Percentiles rank a stretch among this genome's conserved stretches.
phyloP scores from a whole-genome alignment of 2,888 invertebrate genomes.

The Allophyes oxyacanthae region DNA sequence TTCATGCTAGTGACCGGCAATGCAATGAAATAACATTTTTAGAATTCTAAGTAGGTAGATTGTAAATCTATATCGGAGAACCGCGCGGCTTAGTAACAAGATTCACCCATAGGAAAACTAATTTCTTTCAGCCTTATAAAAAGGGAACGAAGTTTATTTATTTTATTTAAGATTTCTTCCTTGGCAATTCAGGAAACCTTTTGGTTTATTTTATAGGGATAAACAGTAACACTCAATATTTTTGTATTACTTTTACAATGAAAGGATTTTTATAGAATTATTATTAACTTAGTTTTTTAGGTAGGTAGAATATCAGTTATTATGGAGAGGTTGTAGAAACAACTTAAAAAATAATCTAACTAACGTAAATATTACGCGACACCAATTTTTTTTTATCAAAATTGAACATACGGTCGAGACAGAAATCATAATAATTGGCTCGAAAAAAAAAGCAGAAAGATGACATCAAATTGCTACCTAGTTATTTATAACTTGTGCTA shows the following conservation, averaged over 20 bases:
- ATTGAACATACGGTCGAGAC: too few relatives aligned
- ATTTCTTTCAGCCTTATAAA: conserved; percentile 30
- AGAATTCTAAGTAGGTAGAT: conserved; percentile 23
- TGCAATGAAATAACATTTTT: conserved; percentile 31
- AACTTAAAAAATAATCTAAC: too few relatives aligned
- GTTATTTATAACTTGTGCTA: too few relatives aligned
- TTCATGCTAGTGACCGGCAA: conserved; percentile 9
- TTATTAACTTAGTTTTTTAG: too few relatives aligned
- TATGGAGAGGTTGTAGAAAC: too few relatives aligned
- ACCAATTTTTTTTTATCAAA: too few relatives aligned
- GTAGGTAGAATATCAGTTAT: too few relatives aligned
- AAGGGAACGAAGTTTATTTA: conserved; percentile 25
- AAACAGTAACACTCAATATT: neutral
- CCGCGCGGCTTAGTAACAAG: conserved; percentile 28
- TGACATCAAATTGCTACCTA: too few relatives aligned
- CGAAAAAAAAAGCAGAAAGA: too few relatives aligned
- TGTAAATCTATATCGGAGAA: conserved; percentile 28
- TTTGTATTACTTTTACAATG: neutral
- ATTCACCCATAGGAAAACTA: conserved; percentile 39
- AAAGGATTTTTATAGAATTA: neutral
- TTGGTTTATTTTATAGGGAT: conserved; percentile 2
- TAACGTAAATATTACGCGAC: too few relatives aligned
- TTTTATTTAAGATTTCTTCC: conserved; percentile 26
- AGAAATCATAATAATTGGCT: too few relatives aligned
- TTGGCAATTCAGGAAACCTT: neutral